Percentiles rank a stretch among this genome's conserved stretches.
These are phyloP conservation scores for Melinaea marsaeus DNA, from an alignment of 2,888 invertebrate genomes.

Conservation along the genomic window DNA sequence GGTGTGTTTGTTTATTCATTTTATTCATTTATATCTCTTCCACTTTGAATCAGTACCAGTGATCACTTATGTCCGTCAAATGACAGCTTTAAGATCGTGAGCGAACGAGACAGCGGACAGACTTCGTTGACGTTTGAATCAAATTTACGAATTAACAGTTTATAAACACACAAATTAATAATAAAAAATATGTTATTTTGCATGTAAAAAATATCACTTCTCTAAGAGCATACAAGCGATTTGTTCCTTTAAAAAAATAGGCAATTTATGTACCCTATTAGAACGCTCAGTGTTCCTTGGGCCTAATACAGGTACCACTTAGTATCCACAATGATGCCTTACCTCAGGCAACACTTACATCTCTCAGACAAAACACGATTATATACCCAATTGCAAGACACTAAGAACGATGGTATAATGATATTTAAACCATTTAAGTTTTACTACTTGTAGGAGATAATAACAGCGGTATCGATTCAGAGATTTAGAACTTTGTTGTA, in stretches of 20 bases:
- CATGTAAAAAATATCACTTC: no score
- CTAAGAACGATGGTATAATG: not conserved
- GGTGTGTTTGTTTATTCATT: no score
- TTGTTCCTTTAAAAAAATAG: not conserved
- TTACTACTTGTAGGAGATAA: not conserved
- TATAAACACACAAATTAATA: no score
- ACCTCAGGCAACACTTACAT: not conserved
- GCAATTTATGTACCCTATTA: not conserved
- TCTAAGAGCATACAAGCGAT: not conserved
- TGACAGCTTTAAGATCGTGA: no score
- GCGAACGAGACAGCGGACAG: no score
- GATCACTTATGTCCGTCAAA: no score
- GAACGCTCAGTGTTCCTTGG: not conserved
- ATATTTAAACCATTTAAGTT: not conserved
- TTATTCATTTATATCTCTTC: no score
- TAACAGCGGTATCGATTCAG: slow-evolving; percentile 10
- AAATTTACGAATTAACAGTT: no score
- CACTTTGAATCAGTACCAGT: no score
- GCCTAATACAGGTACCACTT: not conserved
- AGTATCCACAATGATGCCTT: not conserved
- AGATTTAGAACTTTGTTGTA: slow-evolving; percentile 10
- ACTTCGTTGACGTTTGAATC: no score
- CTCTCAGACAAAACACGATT: not conserved
- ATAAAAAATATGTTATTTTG: no score
- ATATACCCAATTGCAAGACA: not conserved